Evolutionary conservation across 2,113 vertebrate species (phyloP).

Genomic region (Poicephalus gulielmi): DNA sequence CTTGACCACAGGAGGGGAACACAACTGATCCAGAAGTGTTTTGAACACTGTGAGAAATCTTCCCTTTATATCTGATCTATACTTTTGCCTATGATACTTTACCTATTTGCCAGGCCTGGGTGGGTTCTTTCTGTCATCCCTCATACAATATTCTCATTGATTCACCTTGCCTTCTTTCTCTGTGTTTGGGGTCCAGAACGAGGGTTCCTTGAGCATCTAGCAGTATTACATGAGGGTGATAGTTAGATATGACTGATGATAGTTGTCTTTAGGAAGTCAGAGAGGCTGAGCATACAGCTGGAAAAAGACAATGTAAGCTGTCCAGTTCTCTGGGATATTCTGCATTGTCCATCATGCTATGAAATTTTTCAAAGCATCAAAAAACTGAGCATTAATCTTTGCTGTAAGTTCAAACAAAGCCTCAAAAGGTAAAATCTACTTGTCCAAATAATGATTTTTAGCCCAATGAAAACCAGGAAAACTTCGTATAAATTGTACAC

Average conservation of each 20-base stretch:
- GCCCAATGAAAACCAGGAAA: background rate
- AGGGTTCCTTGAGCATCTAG: background rate
- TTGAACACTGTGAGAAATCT: background rate
- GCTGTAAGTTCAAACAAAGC: background rate
- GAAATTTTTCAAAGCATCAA: background rate
- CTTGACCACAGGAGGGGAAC: conserved; percentile 38
- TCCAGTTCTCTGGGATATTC: background rate
- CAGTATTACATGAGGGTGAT: background rate
- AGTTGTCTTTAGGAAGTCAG: background rate
- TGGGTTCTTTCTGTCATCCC: background rate
- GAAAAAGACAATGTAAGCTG: background rate
- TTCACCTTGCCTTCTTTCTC: background rate
- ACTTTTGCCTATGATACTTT: background rate
- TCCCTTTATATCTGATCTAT: background rate
- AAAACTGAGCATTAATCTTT: background rate
- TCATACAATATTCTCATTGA: background rate
- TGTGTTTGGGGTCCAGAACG: background rate
- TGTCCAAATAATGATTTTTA: background rate
- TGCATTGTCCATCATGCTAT: background rate
- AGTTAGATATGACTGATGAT: background rate
- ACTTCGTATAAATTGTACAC: background rate
- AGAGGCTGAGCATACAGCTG: background rate
- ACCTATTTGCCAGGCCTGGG: background rate
- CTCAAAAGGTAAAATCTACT: background rate
- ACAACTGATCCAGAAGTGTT: background rate